phyloP scores from a whole-genome alignment of 92 coral and sea anemone species.

The Paramuricea clavata region DNA sequence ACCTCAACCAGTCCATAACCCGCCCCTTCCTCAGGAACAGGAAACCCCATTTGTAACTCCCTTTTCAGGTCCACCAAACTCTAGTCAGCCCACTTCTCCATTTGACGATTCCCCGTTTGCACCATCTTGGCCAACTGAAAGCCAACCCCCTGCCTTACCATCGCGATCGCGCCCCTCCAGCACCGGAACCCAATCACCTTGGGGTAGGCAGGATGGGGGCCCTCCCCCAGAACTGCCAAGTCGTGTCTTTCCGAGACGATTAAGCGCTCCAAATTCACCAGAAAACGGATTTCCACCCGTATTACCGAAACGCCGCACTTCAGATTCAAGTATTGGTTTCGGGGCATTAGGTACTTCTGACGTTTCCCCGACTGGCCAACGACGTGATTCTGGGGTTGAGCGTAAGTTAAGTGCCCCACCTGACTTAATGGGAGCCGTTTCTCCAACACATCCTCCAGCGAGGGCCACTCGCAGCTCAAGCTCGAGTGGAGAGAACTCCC shows the following conservation, averaged over 20 bases:
- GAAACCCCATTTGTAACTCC: background rate
- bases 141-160: background rate
- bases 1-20: background rate
- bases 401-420: conserved; percentile 22
- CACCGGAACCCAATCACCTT: background rate
- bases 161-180: background rate
- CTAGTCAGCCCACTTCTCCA: background rate
- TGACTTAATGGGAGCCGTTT: background rate
- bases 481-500: background rate
- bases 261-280: conserved; percentile 19
- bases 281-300: background rate
- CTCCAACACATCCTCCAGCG: background rate
- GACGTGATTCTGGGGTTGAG: background rate
- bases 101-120: background rate
- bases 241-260: background rate
- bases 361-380: background rate
- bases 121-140: background rate
- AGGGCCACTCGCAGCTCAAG: background rate
- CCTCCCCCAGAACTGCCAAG: background rate
- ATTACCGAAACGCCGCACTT: background rate
- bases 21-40: background rate
- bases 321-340: conserved; percentile 17
- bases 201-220: background rate
- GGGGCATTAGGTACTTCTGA: background rate
- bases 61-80: background rate